Evolutionary conservation across 2,797 vertebrate genomes (phyloP).

Genomic region (Cichlasoma orientale): DNA sequence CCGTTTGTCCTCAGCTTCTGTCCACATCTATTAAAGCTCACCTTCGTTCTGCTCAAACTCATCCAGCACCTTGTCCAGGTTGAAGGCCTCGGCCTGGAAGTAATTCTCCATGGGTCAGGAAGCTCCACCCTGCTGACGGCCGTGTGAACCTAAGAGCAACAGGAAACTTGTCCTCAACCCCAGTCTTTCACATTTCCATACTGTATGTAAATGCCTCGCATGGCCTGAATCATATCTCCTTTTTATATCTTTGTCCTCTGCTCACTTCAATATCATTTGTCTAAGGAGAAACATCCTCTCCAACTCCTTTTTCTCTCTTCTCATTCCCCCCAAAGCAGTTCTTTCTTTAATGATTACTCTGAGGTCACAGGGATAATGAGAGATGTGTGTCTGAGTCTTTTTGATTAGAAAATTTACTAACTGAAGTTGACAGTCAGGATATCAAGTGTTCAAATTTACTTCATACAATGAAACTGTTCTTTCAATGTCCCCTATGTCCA

Average conservation of each 20-base stretch:
- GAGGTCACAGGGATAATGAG: constrained; percentile 6
- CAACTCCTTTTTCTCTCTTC: background rate
- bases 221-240: constrained; percentile 1
- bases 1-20: background rate
- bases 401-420: constrained; percentile 4
- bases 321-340: constrained; percentile 1
- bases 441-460: background rate
- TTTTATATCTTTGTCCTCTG: constrained; percentile 10
- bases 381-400: background rate
- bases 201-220: background rate
- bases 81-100: constrained; percentile 99
- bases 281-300: constrained; percentile 6
- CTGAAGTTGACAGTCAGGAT: background rate
- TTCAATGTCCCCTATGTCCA: background rate
- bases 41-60: constrained; percentile 99
- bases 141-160: constrained; percentile 71
- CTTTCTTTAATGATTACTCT: constrained; percentile 9
- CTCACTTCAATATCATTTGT: constrained; percentile 11
- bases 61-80: constrained; percentile 99
- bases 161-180: constrained; percentile 2
- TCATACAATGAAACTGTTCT: background rate
- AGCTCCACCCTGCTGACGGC: constrained; percentile 81
- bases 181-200: background rate
- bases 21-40: constrained; percentile 67
- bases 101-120: constrained; percentile 99